These are phyloP conservation scores for Bedellia somnulentella DNA, from an alignment of 2,888 invertebrate species.

Conservation along the genomic window DNA sequence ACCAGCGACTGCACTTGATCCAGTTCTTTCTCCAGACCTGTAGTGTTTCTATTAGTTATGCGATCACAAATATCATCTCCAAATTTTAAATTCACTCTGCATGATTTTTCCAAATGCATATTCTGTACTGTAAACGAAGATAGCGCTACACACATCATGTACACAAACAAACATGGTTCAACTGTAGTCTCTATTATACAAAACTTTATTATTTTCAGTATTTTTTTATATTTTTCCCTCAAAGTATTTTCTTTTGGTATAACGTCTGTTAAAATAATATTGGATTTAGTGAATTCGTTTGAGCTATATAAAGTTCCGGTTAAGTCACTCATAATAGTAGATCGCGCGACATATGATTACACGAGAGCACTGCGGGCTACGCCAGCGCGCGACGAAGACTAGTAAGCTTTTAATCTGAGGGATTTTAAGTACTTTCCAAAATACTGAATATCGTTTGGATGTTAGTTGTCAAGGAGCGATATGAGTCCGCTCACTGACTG, in stretches of 20 bases:
- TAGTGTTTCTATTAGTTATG: constrained; percentile 36
- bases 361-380: constrained; percentile 12
- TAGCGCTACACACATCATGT: constrained; percentile 65
- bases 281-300: constrained; percentile 36
- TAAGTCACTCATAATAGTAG: constrained; percentile 26
- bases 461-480: constrained; percentile 38
- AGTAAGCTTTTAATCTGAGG: constrained; percentile 32
- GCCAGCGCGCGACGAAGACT: constrained; percentile 27
- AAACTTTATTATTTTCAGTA: constrained; percentile 33
- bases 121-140: constrained; percentile 65
- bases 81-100: constrained; percentile 53
- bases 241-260: constrained; percentile 19
- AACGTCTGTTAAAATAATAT: constrained; percentile 28
- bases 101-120: constrained; percentile 63
- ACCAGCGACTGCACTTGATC: constrained; percentile 50
- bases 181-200: constrained; percentile 55
- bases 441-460: constrained; percentile 41
- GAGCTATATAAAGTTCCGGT: constrained; percentile 25
- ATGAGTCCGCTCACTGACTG: constrained; percentile 29
- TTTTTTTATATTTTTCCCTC: constrained; percentile 30
- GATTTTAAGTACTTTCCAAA: constrained; percentile 42
- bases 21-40: constrained; percentile 36
- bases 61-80: constrained; percentile 57
- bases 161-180: constrained; percentile 67
- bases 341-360: neutral